Evolutionary conservation across 2,113 vertebrate species (phyloP).

Genomic region (Bos taurus): DNA sequence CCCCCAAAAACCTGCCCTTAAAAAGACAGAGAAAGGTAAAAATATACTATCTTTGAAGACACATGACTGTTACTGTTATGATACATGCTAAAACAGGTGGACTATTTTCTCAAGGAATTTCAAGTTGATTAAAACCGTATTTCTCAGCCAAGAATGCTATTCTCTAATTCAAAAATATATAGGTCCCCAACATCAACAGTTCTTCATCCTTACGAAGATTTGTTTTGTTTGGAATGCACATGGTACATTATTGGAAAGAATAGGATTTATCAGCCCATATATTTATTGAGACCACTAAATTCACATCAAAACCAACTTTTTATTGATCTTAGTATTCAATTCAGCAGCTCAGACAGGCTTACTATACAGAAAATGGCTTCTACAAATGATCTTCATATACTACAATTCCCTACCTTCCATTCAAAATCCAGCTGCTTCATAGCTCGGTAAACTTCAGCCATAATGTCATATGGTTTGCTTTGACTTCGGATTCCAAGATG

Average conservation of each 20-base stretch:
- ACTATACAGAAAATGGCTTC: background rate
- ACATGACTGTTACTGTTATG: background rate
- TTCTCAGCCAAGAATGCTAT: slow-evolving; percentile 50
- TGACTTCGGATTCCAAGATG: slow-evolving; percentile 98
- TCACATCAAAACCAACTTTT: background rate
- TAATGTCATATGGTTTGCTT: slow-evolving; percentile 96
- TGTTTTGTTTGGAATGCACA: background rate
- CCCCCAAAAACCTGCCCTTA: background rate
- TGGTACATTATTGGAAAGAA: background rate
- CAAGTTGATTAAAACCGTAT: background rate
- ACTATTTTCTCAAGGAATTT: slow-evolving; percentile 43
- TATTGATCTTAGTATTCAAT: background rate
- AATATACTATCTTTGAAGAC: background rate
- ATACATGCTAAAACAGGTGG: background rate
- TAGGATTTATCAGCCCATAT: background rate
- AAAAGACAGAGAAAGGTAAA: background rate
- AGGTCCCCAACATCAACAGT: background rate
- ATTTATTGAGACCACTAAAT: background rate
- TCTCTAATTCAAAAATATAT: slow-evolving; percentile 64
- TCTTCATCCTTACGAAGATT: background rate
- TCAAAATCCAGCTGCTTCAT: slow-evolving; percentile 97
- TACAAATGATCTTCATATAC: background rate
- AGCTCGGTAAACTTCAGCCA: slow-evolving; percentile 97
- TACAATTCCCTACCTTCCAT: slow-evolving; percentile 91
- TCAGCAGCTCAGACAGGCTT: background rate